A percentile compares a stretch with the other conserved stretches of the same genome.
Evolutionary conservation across 2,797 vertebrate species (phyloP).

Genomic region (Alca torda): DNA sequence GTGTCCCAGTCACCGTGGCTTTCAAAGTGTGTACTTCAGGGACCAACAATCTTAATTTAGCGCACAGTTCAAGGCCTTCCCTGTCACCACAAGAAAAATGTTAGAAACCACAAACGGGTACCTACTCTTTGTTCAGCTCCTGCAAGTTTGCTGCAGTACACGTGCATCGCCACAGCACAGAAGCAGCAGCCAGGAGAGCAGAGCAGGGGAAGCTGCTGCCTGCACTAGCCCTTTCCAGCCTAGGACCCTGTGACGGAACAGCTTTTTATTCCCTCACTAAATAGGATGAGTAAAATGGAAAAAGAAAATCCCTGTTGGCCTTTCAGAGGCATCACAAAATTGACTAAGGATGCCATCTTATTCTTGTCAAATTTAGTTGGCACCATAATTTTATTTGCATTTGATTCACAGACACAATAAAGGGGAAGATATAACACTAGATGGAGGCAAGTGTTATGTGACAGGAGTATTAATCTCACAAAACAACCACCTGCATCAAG

Average conservation of each 20-base stretch:
- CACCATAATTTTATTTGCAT: slow-evolving; percentile 27
- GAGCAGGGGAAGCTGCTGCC: neutral
- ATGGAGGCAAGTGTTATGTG: neutral
- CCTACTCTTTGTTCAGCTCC: neutral
- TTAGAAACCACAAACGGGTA: neutral
- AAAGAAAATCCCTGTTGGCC: neutral
- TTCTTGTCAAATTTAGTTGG: slow-evolving; percentile 16
- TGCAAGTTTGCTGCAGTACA: neutral
- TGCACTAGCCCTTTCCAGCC: neutral
- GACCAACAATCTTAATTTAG: neutral
- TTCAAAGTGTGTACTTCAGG: neutral
- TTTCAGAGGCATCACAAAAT: neutral
- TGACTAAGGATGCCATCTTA: slow-evolving; percentile 25
- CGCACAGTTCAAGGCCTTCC: neutral
- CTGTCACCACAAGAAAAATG: neutral
- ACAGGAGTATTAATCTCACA: slow-evolving; percentile 32
- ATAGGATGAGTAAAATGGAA: neutral
- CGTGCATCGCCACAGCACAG: neutral
- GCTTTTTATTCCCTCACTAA: neutral
- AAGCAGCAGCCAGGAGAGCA: neutral
- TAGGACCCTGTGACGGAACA: neutral
- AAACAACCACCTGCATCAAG: slow-evolving; percentile 16
- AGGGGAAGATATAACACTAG: neutral
- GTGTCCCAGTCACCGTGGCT: neutral
- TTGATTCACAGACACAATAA: slow-evolving; percentile 27